These are phyloP conservation scores for Macheiramphus alcinus DNA, from an alignment of 2,113 vertebrate species.

Conservation along the genomic window DNA sequence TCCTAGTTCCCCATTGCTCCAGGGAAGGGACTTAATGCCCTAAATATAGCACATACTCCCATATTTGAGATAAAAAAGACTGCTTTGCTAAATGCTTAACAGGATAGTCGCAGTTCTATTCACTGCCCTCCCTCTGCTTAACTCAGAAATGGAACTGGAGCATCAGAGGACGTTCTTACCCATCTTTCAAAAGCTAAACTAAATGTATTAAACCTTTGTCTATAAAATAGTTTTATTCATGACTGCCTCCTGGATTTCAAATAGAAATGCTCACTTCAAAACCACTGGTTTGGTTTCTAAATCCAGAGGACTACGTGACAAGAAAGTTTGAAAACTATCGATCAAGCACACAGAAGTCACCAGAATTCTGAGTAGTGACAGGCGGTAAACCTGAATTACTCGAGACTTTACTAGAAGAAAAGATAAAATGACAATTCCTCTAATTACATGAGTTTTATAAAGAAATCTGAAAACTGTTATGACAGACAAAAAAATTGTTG, in stretches of 20 bases:
- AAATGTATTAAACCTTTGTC: neutral
- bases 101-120: neutral
- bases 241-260: rapidly evolving
- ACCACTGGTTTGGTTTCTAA: neutral
- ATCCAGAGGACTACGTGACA: neutral
- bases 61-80: neutral
- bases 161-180: neutral
- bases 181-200: neutral
- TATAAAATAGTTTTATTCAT: neutral
- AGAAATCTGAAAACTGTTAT: neutral
- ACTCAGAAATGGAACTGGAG: neutral
- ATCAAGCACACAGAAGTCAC: neutral
- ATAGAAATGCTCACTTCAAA: neutral
- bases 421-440: neutral
- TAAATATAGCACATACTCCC: neutral
- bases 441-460: neutral
- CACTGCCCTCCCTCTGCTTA: neutral
- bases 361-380: neutral
- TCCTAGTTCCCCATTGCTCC: neutral
- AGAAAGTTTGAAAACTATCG: neutral
- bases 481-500: neutral
- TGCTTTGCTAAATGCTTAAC: neutral
- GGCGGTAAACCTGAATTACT: neutral
- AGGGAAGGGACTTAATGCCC: neutral
- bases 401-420: neutral